These are phyloP conservation scores for Serrognathus titanus DNA, from an alignment of 2,888 invertebrate genomes.

Conservation along the genomic window DNA sequence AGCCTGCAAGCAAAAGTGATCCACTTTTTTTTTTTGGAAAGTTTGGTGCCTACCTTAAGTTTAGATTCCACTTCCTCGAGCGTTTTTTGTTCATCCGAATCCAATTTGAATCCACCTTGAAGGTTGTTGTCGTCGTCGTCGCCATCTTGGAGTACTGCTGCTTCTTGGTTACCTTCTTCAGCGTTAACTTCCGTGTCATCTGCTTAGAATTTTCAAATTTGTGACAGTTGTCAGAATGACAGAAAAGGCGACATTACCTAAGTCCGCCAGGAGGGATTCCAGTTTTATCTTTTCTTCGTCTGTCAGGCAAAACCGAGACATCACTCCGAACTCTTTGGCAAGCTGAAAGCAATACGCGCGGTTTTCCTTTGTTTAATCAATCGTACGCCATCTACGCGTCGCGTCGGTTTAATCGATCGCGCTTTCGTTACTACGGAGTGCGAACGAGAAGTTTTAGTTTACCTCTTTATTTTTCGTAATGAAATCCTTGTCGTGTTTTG, in stretches of 20 bases:
- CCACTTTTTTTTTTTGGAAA: too few species aligned
- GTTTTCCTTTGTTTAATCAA: slow-evolving; percentile 22
- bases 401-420: background rate
- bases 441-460: background rate
- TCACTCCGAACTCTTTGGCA: slow-evolving; percentile 18
- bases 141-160: background rate
- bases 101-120: slow-evolving; percentile 10
- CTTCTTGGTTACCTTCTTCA: background rate
- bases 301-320: slow-evolving; percentile 22
- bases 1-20: background rate
- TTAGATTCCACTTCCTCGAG: slow-evolving; percentile 7
- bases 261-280: slow-evolving; percentile 22
- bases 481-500: slow-evolving; percentile 19
- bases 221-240: background rate
- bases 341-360: slow-evolving; percentile 16
- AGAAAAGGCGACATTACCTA: slow-evolving; percentile 11
- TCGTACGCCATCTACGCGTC: slow-evolving; percentile 1
- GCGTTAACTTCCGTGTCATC: background rate
- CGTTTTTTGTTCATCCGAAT: background rate
- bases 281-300: slow-evolving; percentile 29
- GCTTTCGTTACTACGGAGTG: background rate
- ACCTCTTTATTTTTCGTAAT: slow-evolving; percentile 27
- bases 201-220: background rate
- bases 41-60: background rate
- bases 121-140: background rate